Evolutionary conservation across 2,113 vertebrate species (phyloP).

Genomic region (Xyliphius kryptos): DNA sequence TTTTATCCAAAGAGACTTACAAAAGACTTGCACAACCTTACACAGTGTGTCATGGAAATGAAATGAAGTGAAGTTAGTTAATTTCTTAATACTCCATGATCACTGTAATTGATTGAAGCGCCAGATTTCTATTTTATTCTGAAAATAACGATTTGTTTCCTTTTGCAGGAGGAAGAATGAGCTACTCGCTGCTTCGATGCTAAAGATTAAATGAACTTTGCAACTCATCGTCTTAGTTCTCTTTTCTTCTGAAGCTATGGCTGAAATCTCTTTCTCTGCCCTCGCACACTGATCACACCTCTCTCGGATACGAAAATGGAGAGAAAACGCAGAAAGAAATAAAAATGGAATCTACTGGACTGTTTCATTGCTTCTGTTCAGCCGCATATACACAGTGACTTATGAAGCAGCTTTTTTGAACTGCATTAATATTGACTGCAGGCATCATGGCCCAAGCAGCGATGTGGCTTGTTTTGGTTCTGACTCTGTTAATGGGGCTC

Average conservation of each 20-base stretch:
- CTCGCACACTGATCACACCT: constrained; percentile 53
- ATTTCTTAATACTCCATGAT: no score
- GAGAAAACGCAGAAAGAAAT: constrained; percentile 98
- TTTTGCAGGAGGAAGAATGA: constrained; percentile 11
- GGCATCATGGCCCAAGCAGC: constrained; percentile 19
- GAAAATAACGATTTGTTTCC: background rate
- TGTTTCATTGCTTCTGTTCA: constrained; percentile 33
- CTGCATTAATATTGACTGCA: background rate
- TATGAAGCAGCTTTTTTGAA: constrained; percentile 16
- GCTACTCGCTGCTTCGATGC: background rate
- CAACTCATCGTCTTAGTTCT: constrained; percentile 9
- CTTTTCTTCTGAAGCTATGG: constrained; percentile 49
- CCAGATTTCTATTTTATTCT: background rate
- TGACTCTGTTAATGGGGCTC: constrained; percentile 72
- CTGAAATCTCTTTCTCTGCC: constrained; percentile 38
- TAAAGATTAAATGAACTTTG: background rate
- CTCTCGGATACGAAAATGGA: constrained; percentile 75
- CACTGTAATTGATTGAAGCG: background rate
- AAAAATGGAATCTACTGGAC: constrained; percentile 46
- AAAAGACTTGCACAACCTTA: no score
- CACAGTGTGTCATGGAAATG: no score
- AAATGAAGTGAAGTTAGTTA: no score
- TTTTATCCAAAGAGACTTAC: no score
- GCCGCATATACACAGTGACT: constrained; percentile 28
- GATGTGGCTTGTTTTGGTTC: constrained; percentile 56